Conservation (phyloP, 1,140 invertebrate species). For the Sitobion miscanthi region DNA sequence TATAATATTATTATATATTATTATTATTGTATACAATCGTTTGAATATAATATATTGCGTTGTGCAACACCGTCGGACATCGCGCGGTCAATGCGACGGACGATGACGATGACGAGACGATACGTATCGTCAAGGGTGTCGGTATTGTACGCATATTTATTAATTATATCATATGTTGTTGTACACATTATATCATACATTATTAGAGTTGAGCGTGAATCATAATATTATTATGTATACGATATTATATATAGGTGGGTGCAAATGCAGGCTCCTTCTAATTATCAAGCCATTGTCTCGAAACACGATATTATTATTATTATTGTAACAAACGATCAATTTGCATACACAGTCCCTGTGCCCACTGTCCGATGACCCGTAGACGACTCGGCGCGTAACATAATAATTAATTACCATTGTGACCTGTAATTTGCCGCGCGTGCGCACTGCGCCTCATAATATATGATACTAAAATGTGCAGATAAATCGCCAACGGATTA, state of each 20-base stretch:
- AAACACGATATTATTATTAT: not conserved
- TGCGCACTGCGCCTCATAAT: not conserved
- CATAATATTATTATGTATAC: not conserved
- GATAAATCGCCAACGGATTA: not conserved
- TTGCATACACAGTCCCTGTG: constrained; percentile 36
- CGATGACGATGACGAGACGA: not conserved
- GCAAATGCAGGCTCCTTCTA: not conserved
- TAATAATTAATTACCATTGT: not conserved
- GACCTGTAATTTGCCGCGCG: not conserved
- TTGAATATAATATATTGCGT: not conserved
- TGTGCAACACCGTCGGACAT: not conserved
- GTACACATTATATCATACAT: not conserved
- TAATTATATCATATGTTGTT: not conserved
- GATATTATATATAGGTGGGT: not conserved
- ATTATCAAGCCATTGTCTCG: not conserved
- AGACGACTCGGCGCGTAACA: not conserved
- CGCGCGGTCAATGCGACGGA: not conserved
- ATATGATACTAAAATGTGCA: not conserved
- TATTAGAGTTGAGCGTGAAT: not conserved
- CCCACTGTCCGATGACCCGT: not conserved
- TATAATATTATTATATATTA: not conserved
- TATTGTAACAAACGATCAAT: constrained; percentile 24
- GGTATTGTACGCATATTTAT: not conserved
- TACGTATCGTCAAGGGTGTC: constrained; percentile 7
- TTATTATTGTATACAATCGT: not conserved